Percentiles rank a stretch among this genome's conserved stretches.
Evolutionary conservation across 2,113 vertebrate genomes (phyloP).

Genomic region (Alectura lathami): DNA sequence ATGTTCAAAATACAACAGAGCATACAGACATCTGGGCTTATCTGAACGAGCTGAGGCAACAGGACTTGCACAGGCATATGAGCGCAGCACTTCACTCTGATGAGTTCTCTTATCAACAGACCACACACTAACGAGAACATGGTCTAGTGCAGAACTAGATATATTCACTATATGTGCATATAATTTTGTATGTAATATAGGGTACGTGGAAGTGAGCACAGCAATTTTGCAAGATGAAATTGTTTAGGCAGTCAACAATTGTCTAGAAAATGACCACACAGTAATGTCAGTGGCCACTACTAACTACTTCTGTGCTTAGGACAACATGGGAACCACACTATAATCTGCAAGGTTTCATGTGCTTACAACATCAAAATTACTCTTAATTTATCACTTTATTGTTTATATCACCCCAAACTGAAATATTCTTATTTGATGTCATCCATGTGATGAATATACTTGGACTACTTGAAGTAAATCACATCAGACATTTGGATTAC

Average conservation of each 20-base stretch:
- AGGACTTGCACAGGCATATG: fast-evolving
- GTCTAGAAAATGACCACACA: neutral
- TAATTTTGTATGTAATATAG: neutral
- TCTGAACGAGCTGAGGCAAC: neutral
- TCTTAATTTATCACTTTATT: neutral
- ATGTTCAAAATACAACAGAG: neutral
- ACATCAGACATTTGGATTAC: neutral
- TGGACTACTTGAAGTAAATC: neutral
- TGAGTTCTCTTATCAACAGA: neutral
- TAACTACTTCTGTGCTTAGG: neutral
- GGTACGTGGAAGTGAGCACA: neutral
- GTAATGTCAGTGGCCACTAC: neutral
- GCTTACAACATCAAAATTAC: neutral
- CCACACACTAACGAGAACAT: fast-evolving
- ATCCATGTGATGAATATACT: neutral
- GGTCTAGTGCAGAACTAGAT: neutral
- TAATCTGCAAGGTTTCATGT: neutral
- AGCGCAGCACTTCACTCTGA: neutral
- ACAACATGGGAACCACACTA: neutral
- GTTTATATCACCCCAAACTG: neutral
- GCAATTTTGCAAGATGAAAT: neutral
- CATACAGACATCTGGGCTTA: neutral
- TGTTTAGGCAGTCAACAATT: neutral
- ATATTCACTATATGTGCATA: neutral
- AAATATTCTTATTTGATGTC: neutral